phyloP scores from a whole-genome alignment of 2,888 invertebrate genomes.

The Nysson spinosus region DNA sequence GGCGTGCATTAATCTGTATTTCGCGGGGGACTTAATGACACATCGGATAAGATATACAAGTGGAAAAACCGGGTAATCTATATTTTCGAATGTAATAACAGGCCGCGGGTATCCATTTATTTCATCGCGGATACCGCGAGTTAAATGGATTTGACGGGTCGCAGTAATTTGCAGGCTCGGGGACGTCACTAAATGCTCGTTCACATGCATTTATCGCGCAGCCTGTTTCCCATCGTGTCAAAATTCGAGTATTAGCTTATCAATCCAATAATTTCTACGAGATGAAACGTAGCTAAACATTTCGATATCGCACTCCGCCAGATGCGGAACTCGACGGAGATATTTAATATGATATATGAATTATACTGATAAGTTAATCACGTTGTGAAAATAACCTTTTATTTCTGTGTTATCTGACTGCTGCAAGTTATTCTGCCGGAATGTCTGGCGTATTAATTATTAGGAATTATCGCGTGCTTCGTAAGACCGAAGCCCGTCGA shows the following conservation, averaged over 20 bases:
- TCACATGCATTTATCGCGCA: conserved; percentile 33
- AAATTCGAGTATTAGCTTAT: conserved; percentile 44
- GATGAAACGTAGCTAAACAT: conserved; percentile 24
- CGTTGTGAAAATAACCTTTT: too few species aligned
- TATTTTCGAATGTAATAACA: neutral
- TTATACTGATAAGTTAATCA: too few species aligned
- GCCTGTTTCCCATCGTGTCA: conserved; percentile 38
- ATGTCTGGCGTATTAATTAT: too few species aligned
- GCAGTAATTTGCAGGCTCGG: conserved; percentile 41
- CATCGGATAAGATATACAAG: neutral
- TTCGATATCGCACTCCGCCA: neutral
- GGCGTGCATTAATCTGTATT: too few species aligned
- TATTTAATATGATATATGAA: too few species aligned
- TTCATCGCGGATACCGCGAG: conserved; percentile 6
- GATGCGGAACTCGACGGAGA: too few species aligned
- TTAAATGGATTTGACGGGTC: conserved; percentile 36
- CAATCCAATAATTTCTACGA: conserved; percentile 37
- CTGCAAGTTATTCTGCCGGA: too few species aligned
- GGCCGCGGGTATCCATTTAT: conserved; percentile 13
- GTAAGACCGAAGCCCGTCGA: too few species aligned
- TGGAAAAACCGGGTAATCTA: neutral
- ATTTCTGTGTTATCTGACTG: too few species aligned
- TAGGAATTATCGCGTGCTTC: too few species aligned
- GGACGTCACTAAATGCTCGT: conserved; percentile 36
- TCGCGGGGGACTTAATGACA: too few species aligned